Conservation (phyloP, 2,888 invertebrate genomes). For the Smittia sp. region DNA sequence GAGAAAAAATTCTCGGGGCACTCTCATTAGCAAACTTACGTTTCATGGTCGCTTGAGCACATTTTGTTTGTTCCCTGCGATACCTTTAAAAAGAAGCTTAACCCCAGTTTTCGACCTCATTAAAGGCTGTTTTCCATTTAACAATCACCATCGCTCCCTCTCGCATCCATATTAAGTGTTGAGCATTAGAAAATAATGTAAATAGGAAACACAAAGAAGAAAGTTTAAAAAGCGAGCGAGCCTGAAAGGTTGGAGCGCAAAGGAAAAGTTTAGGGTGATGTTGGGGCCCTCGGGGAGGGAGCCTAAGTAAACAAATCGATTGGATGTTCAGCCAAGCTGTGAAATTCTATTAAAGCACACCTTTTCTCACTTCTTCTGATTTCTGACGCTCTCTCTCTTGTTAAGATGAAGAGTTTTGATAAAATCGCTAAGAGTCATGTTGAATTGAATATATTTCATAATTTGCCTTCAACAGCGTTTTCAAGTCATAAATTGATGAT, state of each 20-base stretch:
- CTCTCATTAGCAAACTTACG: background rate
- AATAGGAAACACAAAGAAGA: background rate
- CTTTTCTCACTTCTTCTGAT: constrained; percentile 7
- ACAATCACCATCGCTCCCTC: background rate
- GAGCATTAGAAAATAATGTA: constrained; percentile 22
- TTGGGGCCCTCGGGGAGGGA: background rate
- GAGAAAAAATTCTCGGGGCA: background rate
- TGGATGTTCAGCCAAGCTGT: background rate
- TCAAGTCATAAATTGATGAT: too few relatives aligned
- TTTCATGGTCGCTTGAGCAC: background rate
- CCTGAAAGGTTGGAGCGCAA: background rate
- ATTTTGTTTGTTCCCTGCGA: background rate
- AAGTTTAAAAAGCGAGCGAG: background rate
- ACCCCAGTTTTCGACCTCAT: background rate
- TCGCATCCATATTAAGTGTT: constrained; percentile 5
- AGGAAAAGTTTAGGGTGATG: background rate
- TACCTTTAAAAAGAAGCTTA: too few relatives aligned
- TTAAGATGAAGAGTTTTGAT: background rate
- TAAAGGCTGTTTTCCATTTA: background rate
- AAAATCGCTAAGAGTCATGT: background rate
- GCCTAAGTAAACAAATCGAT: constrained; percentile 3
- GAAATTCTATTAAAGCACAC: background rate
- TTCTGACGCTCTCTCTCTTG: background rate
- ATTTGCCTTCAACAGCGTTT: too few relatives aligned
- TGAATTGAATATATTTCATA: too few relatives aligned